Evolutionary conservation across 1,140 invertebrate species (phyloP), one percentile per base, ranked within the genome.

Genomic region (Phthorimaea operculella): DNA sequence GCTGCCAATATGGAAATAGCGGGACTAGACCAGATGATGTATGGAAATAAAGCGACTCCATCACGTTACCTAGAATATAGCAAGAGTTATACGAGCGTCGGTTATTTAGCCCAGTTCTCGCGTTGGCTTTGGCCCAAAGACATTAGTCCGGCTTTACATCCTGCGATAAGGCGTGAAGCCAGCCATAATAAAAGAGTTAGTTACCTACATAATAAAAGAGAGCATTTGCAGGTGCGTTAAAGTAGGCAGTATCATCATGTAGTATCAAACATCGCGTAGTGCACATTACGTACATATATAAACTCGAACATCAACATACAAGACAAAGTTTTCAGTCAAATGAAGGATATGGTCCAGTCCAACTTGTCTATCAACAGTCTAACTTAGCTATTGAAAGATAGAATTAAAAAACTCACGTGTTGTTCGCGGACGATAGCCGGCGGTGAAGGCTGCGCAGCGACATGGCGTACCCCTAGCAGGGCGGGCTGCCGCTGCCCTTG

Each of bases 391-490:
- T 6, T 6, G 6, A 28, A 4, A 28, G 21, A 28, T 28, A 4
- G 6, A 28, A 28, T 28, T 28, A 28, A 28, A n/a, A 4, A 14
- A 83, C 81, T 82, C 54, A 84, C 81, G 77, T 81, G 76, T 84
- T 72, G 62, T 82, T 75, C 59, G 81, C 80, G 72, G 85, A 86
- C 60, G 85, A 86, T 48, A 86, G 73, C 70, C 85, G 74, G 66
- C 85, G 76, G 68, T 86, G 85, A 63, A 86, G 83, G 79, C 85
- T 86, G 82, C 85, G 85, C 83, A 86, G 82, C 85, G 85, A 86
- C 85, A 86, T 86, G 81, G 85, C 85, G 85, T 86, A 85, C 82
- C 85, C 85, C 85, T 86, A 86, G 85, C 83, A 86, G 68, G 80
- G 79, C 64, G 80, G 76, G 51, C 74, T 78, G 36, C 79, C 82